Conservation (phyloP, 2,113 vertebrate genomes). For the Arvicanthis niloticus region DNA sequence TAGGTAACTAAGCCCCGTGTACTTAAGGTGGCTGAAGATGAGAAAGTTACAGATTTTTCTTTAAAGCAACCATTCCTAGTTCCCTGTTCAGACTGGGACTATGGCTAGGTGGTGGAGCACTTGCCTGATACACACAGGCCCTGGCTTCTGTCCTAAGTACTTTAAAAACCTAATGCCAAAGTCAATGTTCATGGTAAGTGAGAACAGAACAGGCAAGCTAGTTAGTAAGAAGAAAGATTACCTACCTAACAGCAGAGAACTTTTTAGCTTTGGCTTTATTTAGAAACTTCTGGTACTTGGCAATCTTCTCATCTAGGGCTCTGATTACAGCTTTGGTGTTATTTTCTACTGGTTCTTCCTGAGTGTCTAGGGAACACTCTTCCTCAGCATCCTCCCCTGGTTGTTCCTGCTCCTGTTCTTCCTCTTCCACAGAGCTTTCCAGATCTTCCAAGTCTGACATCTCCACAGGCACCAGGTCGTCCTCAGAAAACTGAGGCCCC, state of each 20-base stretch:
- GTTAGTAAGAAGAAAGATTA: constrained; percentile 75
- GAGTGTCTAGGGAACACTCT: background rate
- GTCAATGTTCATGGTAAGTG: background rate
- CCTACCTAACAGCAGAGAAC: constrained; percentile 98
- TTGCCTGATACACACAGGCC: background rate
- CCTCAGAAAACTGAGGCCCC: constrained; percentile 93
- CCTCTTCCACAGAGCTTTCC: constrained; percentile 82
- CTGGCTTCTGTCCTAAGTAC: background rate
- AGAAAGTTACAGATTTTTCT: background rate
- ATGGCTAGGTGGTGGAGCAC: background rate
- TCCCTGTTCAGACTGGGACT: background rate
- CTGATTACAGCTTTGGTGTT: constrained; percentile 88
- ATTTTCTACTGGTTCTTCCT: constrained; percentile 68
- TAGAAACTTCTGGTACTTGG: constrained; percentile 96
- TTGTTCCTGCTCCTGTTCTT: constrained; percentile 83
- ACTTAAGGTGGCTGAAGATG: background rate
- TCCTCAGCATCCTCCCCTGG: accelerated
- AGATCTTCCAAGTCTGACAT: constrained; percentile 90
- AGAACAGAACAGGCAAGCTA: background rate
- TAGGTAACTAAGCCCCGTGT: background rate
- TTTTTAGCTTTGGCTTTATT: constrained; percentile 95
- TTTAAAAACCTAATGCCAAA: background rate
- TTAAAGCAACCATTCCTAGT: background rate
- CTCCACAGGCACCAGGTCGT: constrained; percentile 96
- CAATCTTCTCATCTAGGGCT: constrained; percentile 95